Conservation (phyloP, 2,888 invertebrate species). For the Cerceris rybyensis region DNA sequence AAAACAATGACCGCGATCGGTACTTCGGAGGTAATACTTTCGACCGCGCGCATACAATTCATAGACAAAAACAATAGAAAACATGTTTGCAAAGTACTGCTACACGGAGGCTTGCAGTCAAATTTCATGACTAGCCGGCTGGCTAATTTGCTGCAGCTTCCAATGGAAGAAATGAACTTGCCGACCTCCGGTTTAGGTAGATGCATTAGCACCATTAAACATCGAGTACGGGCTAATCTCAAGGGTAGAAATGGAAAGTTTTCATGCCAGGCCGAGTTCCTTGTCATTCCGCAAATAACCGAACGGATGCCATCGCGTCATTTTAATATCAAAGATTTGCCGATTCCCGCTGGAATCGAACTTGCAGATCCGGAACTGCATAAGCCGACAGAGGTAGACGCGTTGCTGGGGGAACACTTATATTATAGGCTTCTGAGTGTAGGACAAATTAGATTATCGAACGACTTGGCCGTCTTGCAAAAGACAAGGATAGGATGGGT, state of each 20-base stretch:
- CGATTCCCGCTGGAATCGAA: neutral
- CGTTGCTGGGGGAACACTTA: neutral
- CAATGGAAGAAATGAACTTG: neutral
- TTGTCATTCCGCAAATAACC: constrained; percentile 8
- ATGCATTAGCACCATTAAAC: neutral
- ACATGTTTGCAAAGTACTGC: constrained; percentile 5
- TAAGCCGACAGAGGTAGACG: constrained; percentile 11
- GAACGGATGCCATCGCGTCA: neutral
- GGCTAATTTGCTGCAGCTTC: neutral
- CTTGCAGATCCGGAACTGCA: constrained; percentile 17
- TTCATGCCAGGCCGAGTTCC: neutral
- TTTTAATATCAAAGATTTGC: neutral
- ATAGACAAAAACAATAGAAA: neutral
- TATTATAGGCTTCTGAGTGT: neutral
- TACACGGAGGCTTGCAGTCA: constrained; percentile 7
- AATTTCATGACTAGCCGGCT: constrained; percentile 7
- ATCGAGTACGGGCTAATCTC: neutral
- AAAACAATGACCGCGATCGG: neutral
- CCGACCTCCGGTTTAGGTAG: neutral
- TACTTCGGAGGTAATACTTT: constrained; percentile 6
- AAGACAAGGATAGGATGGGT: neutral
- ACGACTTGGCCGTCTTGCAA: neutral
- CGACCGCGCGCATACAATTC: constrained; percentile 10
- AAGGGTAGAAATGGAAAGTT: neutral
- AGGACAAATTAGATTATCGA: neutral